Evolutionary conservation across 2,888 invertebrate species (phyloP), one percentile per base, ranked within the genome.

Genomic region (Nomada goodeniana): DNA sequence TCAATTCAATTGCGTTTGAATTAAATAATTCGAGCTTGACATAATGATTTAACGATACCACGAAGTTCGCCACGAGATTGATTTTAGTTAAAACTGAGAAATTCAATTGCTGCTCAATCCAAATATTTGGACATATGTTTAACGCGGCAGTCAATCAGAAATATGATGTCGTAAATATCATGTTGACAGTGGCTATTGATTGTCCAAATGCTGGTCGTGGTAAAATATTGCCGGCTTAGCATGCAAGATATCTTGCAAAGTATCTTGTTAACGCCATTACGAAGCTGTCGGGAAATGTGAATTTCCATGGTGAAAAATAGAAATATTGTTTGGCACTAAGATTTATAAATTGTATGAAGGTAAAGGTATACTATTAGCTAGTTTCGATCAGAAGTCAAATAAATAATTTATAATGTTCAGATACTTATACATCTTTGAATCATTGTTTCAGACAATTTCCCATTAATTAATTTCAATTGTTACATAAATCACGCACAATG

Each of bases 161-260:
- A 61, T 42, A 44, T 42, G 61, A 61, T 42, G 42, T 44, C n/a
- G n/a, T n/a, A 42, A 61, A 61, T 61, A 61, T 61, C 42, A 13
- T 36, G 42, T 42, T 15, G 61, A 61, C 61, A 36, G 42, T 20
- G 18, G 10, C 61, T 20, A 61, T 61, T 61, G 61, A 61, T 20
- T 57, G 42, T 42, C 29, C 42, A 26, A 57, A 57, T 23, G 57
- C 20, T 23, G 7, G 11, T 23, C 13, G 23, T 7, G 57, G 26
- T 57, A 26, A 10, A 57, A 57, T 20, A 36, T 23, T 15, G 10
- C 57, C 11, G 26, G 23, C 26, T 23, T 61, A 61, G 42, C 42
- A 61, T 61, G 42, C 20, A 42, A 44, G 61, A 44, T 42, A 61
- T 57, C 57, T 26, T 13, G 20, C 11, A 20, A 44, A 44, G 13